Evolutionary conservation across 2,797 vertebrate species (phyloP).

Genomic region (Phoeniculus purpureus): DNA sequence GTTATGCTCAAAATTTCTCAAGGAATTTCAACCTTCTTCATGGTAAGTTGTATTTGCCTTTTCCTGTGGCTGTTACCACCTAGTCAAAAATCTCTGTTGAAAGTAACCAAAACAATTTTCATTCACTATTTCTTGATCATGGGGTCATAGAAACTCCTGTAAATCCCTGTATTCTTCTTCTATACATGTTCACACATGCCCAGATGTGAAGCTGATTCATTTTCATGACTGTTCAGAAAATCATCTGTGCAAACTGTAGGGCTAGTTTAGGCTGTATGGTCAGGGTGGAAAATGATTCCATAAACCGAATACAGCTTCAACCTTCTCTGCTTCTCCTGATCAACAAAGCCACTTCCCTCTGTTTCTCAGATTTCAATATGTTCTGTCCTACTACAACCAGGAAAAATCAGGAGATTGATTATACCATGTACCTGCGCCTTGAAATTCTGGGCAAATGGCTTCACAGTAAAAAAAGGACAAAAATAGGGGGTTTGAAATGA

Average conservation of each 20-base stretch:
- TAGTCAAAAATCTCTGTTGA: background rate
- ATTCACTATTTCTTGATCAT: background rate
- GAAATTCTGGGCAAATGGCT: background rate
- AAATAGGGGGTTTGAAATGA: accelerated
- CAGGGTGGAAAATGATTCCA: background rate
- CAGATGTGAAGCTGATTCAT: background rate
- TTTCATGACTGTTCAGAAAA: background rate
- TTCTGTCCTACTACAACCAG: background rate
- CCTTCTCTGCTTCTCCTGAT: background rate
- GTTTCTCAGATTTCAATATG: background rate
- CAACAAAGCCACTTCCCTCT: background rate
- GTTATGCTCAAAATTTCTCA: background rate
- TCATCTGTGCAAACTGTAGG: background rate
- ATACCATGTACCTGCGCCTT: background rate
- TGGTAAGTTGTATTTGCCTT: background rate
- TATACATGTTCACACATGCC: background rate
- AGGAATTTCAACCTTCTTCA: background rate
- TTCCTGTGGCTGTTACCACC: background rate
- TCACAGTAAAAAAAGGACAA: background rate
- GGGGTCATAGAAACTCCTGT: background rate
- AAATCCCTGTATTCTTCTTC: background rate
- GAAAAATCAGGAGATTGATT: background rate
- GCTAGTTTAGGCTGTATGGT: background rate
- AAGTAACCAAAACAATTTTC: background rate
- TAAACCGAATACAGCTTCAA: background rate